Conservation (phyloP, 2,113 vertebrate genomes). For the Zapus hudsonius region DNA sequence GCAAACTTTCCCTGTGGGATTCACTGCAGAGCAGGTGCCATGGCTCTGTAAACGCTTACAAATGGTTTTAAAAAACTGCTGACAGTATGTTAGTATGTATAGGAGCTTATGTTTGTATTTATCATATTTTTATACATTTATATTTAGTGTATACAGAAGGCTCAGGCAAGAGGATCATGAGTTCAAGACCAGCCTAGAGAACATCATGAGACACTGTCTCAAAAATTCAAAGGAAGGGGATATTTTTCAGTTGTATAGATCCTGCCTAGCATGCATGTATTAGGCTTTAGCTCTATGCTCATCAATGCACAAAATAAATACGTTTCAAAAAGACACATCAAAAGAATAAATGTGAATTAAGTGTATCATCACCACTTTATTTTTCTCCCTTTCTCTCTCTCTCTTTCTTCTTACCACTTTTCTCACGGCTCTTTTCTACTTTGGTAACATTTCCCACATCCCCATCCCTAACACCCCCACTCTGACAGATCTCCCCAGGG, state of each 20-base stretch:
- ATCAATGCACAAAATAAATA: neutral
- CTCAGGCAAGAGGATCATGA: neutral
- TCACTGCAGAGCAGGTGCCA: neutral
- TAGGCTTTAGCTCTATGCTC: neutral
- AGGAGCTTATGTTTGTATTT: too few species aligned
- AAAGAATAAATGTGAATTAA: neutral
- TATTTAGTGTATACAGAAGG: too few species aligned
- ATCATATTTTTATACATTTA: too few species aligned
- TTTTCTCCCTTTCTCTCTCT: too few species aligned
- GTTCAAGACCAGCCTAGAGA: too few species aligned
- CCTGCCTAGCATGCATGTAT: neutral
- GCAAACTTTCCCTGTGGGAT: neutral
- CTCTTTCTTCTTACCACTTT: neutral
- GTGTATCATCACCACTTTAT: neutral
- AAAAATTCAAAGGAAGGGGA: neutral
- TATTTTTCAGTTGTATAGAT: neutral
- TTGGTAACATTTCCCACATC: neutral
- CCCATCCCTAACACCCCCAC: rapidly evolving
- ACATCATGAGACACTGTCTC: too few species aligned
- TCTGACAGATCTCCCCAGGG: neutral
- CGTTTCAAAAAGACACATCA: neutral
- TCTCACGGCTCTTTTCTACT: neutral
- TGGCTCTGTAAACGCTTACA: neutral
- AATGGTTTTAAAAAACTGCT: too few species aligned
- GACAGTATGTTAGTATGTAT: too few species aligned